Conservation (phyloP, 2,888 invertebrate genomes). For the Microctonus brassicae region DNA sequence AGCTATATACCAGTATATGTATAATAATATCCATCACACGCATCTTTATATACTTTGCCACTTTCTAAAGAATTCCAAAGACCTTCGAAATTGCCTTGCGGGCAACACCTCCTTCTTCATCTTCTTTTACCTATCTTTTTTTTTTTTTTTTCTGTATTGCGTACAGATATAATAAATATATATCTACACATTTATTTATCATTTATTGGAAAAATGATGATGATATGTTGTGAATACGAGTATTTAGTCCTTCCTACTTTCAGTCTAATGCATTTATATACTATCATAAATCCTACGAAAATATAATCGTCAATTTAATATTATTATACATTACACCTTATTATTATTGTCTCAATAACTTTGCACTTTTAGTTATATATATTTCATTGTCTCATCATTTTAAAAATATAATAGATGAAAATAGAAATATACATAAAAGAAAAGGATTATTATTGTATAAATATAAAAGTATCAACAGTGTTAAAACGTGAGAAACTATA, state of each 20-base stretch:
- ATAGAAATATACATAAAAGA: neutral
- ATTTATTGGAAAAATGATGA: too few relatives aligned
- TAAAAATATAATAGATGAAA: neutral
- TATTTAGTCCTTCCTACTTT: too few relatives aligned
- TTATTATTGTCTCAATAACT: too few relatives aligned
- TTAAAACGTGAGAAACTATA: constrained; percentile 21
- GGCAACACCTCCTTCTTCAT: constrained; percentile 38
- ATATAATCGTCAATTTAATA: too few relatives aligned
- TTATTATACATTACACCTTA: too few relatives aligned
- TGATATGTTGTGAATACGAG: too few relatives aligned
- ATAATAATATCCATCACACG: constrained; percentile 29
- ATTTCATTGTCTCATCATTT: constrained; percentile 13
- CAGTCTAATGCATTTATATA: too few relatives aligned
- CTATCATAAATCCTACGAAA: too few relatives aligned
- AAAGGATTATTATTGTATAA: neutral
- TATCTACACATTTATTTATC: too few relatives aligned
- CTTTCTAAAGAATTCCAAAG: constrained; percentile 53
- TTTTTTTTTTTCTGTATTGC: too few relatives aligned
- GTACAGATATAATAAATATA: too few relatives aligned
- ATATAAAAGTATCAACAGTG: neutral
- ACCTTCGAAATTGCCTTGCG: constrained; percentile 52
- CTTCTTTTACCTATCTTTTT: constrained; percentile 13
- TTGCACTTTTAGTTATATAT: too few relatives aligned
- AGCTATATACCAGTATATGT: constrained; percentile 21
- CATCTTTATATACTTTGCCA: constrained; percentile 41